phyloP scores from a whole-genome alignment of 2,113 vertebrate genomes.

The Hucho hucho region DNA sequence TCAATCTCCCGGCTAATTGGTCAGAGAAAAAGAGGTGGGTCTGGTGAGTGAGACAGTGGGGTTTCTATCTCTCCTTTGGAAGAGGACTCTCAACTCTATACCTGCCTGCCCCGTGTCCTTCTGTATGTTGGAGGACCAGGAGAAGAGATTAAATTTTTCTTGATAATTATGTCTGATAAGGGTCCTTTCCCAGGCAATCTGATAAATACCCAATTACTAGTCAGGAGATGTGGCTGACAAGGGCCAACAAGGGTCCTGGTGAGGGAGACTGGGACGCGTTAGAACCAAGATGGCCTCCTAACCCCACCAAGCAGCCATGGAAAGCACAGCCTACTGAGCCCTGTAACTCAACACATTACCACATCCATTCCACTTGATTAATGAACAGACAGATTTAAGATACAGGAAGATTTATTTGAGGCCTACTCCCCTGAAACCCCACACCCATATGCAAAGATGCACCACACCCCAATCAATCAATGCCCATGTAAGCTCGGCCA shows the following conservation, averaged over 20 bases:
- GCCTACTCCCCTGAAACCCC: conserved; percentile 31
- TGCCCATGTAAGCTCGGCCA: conserved; percentile 16
- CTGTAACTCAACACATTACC: conserved; percentile 70
- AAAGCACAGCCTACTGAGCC: conserved; percentile 20
- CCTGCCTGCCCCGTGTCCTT: neutral
- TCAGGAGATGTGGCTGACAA: conserved; percentile 72
- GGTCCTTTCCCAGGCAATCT: conserved; percentile 83
- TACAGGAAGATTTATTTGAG: conserved; percentile 65
- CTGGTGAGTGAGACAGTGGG: conserved; percentile 7
- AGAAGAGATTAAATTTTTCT: conserved; percentile 42
- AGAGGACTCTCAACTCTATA: neutral
- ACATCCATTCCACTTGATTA: conserved; percentile 72
- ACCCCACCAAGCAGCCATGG: conserved; percentile 52
- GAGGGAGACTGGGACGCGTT: conserved; percentile 24
- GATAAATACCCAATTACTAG: conserved; percentile 96
- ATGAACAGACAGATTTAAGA: conserved; percentile 64
- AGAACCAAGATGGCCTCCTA: conserved; percentile 43
- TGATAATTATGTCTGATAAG: conserved; percentile 92
- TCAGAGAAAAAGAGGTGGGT: conserved; percentile 28
- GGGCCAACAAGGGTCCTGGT: conserved; percentile 27
- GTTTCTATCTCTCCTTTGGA: neutral
- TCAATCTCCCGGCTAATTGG: conserved; percentile 23
- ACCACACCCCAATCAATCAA: conserved; percentile 54
- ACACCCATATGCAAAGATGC: conserved; percentile 43
- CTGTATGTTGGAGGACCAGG: conserved; percentile 22